A percentile compares a stretch with the other conserved stretches of the same genome.
phyloP scores from a whole-genome alignment of 2,888 invertebrate genomes.

The Xestia rhomboidea region DNA sequence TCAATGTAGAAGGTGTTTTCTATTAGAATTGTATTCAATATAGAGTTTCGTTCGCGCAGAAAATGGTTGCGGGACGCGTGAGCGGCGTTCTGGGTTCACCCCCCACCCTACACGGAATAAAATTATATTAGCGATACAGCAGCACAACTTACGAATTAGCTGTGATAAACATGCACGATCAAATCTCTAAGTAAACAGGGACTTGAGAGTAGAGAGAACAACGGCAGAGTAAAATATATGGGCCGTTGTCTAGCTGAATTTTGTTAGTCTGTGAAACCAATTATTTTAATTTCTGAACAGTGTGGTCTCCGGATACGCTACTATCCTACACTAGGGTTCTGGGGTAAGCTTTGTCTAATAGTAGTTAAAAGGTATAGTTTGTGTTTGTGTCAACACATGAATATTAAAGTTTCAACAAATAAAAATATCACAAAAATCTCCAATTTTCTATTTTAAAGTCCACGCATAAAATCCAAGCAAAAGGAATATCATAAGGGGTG shows the following conservation, averaged over 20 bases:
- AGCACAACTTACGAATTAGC: conserved; percentile 61
- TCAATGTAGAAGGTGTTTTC: conserved; percentile 71
- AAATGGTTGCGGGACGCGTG: conserved; percentile 83
- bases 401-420: not conserved
- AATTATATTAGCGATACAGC: conserved; percentile 61
- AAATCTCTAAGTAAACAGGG: conserved; percentile 28
- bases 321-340: not conserved
- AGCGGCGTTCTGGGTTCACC: conserved; percentile 67
- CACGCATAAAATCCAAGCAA: conserved; percentile 55
- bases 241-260: conserved; percentile 1
- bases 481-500: conserved; percentile 78
- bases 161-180: conserved; percentile 52
- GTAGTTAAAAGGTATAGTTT: not conserved
- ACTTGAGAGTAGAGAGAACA: conserved; percentile 24
- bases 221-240: conserved; percentile 10
- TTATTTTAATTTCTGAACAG: conserved; percentile 30
- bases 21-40: conserved; percentile 86
- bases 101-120: conserved; percentile 58
- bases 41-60: conserved; percentile 85
- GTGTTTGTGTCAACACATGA: not conserved
- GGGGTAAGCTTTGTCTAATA: not conserved
- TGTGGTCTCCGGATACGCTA: not conserved
- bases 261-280: conserved; percentile 29
- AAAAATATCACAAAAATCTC: conserved; percentile 3
- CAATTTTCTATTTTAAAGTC: conserved; percentile 46